Conservation (phyloP, 2,113 vertebrate species). For the Columba livia region DNA sequence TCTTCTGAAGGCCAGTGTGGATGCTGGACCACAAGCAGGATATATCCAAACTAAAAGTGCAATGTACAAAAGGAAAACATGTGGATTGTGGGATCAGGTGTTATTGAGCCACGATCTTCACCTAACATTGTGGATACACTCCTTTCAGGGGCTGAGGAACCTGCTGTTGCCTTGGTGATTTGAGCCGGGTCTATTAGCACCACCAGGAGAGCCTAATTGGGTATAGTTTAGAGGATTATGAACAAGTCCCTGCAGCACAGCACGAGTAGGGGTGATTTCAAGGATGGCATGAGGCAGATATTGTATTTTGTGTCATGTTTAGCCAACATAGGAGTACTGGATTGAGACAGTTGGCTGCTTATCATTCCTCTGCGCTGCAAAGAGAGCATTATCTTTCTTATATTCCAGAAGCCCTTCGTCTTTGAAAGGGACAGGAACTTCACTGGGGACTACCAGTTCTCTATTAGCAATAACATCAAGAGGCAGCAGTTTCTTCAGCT, state of each 20-base stretch:
- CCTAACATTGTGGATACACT: rapidly evolving
- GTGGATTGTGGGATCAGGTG: not conserved
- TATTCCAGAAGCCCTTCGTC: not conserved
- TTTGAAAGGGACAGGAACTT: not conserved
- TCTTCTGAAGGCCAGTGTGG: not conserved
- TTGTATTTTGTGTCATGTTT: not conserved
- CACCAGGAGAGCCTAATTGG: not conserved
- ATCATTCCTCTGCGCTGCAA: not conserved
- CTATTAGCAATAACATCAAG: not conserved
- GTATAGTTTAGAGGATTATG: not conserved
- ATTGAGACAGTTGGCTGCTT: not conserved
- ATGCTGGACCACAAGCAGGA: not conserved
- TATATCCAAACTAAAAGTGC: not conserved
- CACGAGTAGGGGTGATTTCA: rapidly evolving
- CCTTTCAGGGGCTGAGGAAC: not conserved
- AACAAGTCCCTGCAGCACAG: not conserved
- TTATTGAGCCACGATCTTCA: not conserved
- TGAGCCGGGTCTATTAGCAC: not conserved
- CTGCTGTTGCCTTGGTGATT: constrained; percentile 8
- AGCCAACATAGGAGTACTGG: not conserved
- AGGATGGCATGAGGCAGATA: not conserved
- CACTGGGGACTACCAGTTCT: not conserved
- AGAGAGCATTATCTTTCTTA: not conserved
- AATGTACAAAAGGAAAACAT: rapidly evolving
- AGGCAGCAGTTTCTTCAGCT: not conserved